Base-by-base conservation (phyloP, 2,888 invertebrate species). In the Ochropleura leucogaster region DNA sequence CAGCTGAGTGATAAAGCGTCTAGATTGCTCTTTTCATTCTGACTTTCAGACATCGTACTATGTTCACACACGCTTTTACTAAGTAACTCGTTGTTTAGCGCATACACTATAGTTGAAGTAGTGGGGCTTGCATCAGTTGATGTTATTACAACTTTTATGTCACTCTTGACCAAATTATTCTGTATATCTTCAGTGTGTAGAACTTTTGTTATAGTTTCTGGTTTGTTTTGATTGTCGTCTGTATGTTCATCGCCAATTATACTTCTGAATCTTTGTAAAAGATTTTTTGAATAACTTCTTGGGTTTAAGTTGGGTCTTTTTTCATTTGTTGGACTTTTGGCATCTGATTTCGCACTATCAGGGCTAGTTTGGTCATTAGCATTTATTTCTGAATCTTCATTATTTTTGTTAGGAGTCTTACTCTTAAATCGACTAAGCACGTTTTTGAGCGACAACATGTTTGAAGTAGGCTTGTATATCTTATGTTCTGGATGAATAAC, bases 401-500 rank as follows among this genome's bases (percentile, higher is more conserved):
- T 92, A 69, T 85, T 94, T 89, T 95, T 95, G 55, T 92, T 96
- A 0, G 94, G 94, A n/a, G 93, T 93, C 42, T 91, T 93, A 74
- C 91, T 93, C 87, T 96, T 96, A 79, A 97, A 97, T 68, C 97
- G 94, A 87, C 96, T 97, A 9, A 97, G 91, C 49, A 97, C 96
- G 86, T 97, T 97, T 89, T 97, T 97, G 0, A 97, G 93, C 6
- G 97, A 96, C 3, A 96, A 87, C 82, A 96, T 93, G 79, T 96
- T 97, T 66, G 96, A 96, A 0, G 97, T 97, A 64, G 97, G 97
- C 80, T 98, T 97, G 89, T 98, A 98, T 86, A 98, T 98, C 93
- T 98, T 98, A 91, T 98, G 98, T 89, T 98, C 98, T 0, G 98
- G 98, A 89, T 98, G 98, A 80, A 97, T 97, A 4, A 97, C 93